Evolutionary conservation across 1,140 invertebrate genomes (phyloP).

Genomic region (Homalodisca vitripennis): DNA sequence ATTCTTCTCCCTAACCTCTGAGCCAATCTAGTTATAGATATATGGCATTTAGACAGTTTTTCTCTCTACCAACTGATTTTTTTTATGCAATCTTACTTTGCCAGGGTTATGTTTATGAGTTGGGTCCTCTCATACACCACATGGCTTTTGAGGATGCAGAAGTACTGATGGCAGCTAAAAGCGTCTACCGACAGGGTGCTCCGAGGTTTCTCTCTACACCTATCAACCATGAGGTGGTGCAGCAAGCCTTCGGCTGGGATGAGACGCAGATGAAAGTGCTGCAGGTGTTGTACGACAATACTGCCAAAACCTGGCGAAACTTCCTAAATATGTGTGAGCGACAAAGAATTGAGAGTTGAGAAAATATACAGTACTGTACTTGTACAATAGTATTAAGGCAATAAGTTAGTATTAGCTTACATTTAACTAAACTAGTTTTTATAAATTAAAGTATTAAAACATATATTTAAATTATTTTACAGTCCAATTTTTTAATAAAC

Average conservation of each 20-base stretch:
- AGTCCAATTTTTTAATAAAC: too few relatives aligned
- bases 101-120: background rate
- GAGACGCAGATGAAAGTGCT: background rate
- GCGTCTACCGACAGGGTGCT: background rate
- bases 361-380: too few relatives aligned
- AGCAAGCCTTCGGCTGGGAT: background rate
- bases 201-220: background rate
- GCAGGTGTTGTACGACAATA: background rate
- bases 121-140: background rate
- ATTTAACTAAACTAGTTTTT: too few relatives aligned
- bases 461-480: too few relatives aligned
- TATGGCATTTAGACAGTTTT: too few relatives aligned
- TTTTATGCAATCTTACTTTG: too few relatives aligned
- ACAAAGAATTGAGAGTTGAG: background rate
- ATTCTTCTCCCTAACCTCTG: too few relatives aligned
- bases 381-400: too few relatives aligned
- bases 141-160: background rate
- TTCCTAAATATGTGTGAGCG: slow-evolving; percentile 7
- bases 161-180: background rate
- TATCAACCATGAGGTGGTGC: background rate
- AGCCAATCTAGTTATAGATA: too few relatives aligned
- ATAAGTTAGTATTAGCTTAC: too few relatives aligned
- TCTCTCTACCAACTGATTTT: too few relatives aligned
- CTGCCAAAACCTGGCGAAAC: background rate
- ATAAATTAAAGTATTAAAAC: too few relatives aligned